A percentile compares a stretch with the other conserved stretches of the same genome.
Evolutionary conservation across 2,888 invertebrate genomes (phyloP).

Genomic region (Emmelina monodactyla): DNA sequence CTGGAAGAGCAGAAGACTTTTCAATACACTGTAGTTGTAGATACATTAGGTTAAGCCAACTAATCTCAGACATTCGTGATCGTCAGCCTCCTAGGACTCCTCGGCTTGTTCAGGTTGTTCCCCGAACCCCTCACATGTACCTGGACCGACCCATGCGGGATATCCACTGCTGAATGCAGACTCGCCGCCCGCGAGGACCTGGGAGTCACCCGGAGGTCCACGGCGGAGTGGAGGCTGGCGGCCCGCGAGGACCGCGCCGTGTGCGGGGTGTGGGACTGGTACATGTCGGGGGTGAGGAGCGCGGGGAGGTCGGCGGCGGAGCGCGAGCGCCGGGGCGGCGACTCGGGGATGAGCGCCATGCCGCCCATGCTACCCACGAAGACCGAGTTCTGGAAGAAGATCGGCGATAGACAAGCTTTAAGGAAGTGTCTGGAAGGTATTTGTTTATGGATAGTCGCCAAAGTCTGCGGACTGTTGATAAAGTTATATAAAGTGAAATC

Average conservation of each 20-base stretch:
- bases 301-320: conserved; percentile 87
- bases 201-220: conserved; percentile 47
- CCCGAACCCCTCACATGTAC: conserved; percentile 49
- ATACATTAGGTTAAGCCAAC: too few species aligned
- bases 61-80: conserved; percentile 42
- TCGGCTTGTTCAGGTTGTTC: conserved; percentile 40
- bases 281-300: conserved; percentile 63
- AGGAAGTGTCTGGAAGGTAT: too few species aligned
- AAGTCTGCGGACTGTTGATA: too few species aligned
- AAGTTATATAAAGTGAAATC: too few species aligned
- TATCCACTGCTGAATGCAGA: conserved; percentile 45
- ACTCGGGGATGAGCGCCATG: conserved; percentile 71
- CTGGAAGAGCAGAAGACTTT: too few species aligned
- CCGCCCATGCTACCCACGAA: conserved; percentile 78
- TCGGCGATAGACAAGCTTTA: too few species aligned
- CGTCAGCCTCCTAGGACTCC: conserved; percentile 47
- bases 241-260: conserved; percentile 50
- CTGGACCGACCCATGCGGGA: conserved; percentile 45
- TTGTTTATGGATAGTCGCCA: too few species aligned
- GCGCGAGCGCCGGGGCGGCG: conserved; percentile 78
- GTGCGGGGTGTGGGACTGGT: conserved; percentile 31
- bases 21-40: too few species aligned
- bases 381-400: conserved; percentile 76
- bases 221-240: conserved; percentile 52
- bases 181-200: conserved; percentile 49